A percentile compares a stretch with the other conserved stretches of the same genome.
Evolutionary conservation across 2,888 invertebrate species (phyloP).

Genomic region (Phyllotreta striolata): DNA sequence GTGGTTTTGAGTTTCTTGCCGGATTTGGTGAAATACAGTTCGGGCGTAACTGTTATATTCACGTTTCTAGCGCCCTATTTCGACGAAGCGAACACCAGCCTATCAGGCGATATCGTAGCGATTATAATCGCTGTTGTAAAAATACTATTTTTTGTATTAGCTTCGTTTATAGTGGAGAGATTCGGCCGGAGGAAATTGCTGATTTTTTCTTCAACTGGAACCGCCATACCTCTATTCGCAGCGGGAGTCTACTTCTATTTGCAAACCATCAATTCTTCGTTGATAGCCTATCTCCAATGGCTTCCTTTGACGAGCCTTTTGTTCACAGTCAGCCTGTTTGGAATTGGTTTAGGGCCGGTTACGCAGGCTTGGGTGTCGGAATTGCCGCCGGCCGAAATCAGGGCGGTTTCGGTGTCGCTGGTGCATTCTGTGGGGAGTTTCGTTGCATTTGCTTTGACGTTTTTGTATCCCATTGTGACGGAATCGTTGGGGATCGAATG

Average conservation of each 20-base stretch:
- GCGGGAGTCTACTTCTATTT: constrained; percentile 70
- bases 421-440: constrained; percentile 7
- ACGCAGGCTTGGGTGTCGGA: constrained; percentile 17
- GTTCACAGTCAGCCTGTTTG: constrained; percentile 64
- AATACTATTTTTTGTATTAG: constrained; percentile 71
- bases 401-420: background rate
- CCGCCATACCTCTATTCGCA: constrained; percentile 68
- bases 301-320: constrained; percentile 75
- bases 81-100: constrained; percentile 1
- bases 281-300: constrained; percentile 64
- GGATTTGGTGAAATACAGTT: constrained; percentile 2
- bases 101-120: constrained; percentile 28
- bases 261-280: constrained; percentile 51
- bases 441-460: background rate
- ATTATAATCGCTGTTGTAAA: constrained; percentile 59
- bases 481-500: constrained; percentile 16
- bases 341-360: constrained; percentile 26
- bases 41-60: constrained; percentile 27
- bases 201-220: constrained; percentile 71
- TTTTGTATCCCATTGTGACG: constrained; percentile 17
- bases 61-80: constrained; percentile 26
- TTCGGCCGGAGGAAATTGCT: constrained; percentile 76
- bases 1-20: constrained; percentile 16
- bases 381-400: constrained; percentile 22
- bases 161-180: constrained; percentile 76